Base-by-base conservation (phyloP, 2,888 invertebrate species). In the Anticlea derivata region DNA sequence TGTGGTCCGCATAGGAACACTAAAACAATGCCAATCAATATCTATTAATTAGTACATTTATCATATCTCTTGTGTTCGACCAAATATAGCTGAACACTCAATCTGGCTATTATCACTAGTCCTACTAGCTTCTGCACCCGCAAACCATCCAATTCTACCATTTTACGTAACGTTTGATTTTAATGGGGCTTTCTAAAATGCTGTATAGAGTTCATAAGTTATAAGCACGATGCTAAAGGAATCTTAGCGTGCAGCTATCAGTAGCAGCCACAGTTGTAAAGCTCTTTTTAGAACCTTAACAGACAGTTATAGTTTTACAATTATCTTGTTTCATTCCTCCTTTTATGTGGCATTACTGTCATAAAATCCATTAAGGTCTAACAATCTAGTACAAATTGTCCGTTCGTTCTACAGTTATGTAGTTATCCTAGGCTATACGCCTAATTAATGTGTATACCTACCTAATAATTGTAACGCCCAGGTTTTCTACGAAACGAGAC, bases 391-490 rank as follows among this genome's bases (percentile, higher is more conserved):
- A 2, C 17, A 20, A 10, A 37, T 64, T 60, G 61, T 62, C 70
- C 65, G 58, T 27, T 20, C 43, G 41, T 37, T 30, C 8, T 44
- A 69, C 70, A 71, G 64, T 29, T 47, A 55, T 47, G 50, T 58
- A 34, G 12, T 38, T 46, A 30, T 51, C 50, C 44, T 61, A 41
- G 58, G 48, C 40, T 54, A 24, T 44, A 8, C 37, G 72, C 75
- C 79, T 86, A 86, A 86, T 89, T 85, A 82, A 77, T 83, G 83
- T 81, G n/a, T n/a, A n/a, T n/a, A n/a, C n/a, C 72, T 77, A 74
- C 33, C 50, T 39, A 45, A 41, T 54, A 58, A 58, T n/a, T 54
- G 40, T 54, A 56, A 60, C 35, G 49, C 39, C 8, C 3, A 1
- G 7, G 22, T 23, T 23, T 23, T 11, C 0, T 7, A 23, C 5